Percentiles rank a stretch among this genome's conserved stretches.
These are phyloP conservation scores for Eremophila alpestris DNA, from an alignment of 2,797 vertebrate species.

Conservation along the genomic window DNA sequence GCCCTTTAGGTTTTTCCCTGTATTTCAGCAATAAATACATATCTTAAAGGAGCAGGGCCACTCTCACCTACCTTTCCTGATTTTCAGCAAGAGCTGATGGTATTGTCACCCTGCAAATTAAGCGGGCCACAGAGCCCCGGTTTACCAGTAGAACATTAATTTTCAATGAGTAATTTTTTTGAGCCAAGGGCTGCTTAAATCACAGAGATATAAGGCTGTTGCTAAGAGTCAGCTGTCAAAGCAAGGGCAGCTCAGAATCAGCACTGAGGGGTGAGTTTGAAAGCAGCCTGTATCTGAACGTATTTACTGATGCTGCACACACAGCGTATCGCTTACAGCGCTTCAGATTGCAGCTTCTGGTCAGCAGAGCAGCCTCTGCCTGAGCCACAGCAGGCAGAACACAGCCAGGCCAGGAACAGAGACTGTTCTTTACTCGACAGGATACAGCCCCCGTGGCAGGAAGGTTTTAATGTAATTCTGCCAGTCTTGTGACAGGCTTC, in stretches of 20 bases:
- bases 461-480: neutral
- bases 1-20: neutral
- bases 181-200: neutral
- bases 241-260: neutral
- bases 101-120: neutral
- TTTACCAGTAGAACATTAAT: neutral
- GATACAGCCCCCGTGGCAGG: neutral
- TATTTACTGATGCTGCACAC: constrained; percentile 32
- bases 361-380: constrained; percentile 17
- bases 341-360: neutral
- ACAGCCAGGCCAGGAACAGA: neutral
- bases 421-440: neutral
- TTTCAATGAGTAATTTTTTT: neutral
- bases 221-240: constrained; percentile 12
- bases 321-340: neutral
- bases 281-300: neutral
- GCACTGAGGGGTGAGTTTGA: neutral
- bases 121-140: neutral
- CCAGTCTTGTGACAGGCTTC: neutral
- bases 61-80: neutral
- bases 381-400: neutral
- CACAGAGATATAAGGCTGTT: constrained; percentile 15
- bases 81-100: neutral
- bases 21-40: neutral
- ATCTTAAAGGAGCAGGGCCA: neutral